A percentile compares a stretch with the other conserved stretches of the same genome.
phyloP scores from a whole-genome alignment of 2,888 invertebrate genomes.

The Rhagium mordax region DNA sequence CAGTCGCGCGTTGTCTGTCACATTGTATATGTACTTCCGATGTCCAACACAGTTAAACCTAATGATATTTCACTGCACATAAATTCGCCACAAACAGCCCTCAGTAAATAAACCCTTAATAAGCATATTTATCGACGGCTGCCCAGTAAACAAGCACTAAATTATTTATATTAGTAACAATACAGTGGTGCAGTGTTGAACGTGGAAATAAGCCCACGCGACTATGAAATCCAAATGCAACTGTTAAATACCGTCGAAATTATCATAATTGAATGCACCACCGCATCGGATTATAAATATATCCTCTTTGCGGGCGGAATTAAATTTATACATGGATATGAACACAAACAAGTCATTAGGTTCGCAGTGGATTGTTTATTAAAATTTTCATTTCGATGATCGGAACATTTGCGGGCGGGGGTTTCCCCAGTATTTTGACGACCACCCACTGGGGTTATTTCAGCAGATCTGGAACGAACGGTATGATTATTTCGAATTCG shows the following conservation, averaged over 20 bases:
- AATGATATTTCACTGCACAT: background rate
- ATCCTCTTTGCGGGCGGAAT: conserved; percentile 4
- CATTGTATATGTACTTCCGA: no score
- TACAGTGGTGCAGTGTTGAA: background rate
- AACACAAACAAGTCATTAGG: conserved; percentile 5
- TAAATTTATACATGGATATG: background rate
- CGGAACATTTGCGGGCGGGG: background rate
- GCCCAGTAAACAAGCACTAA: conserved; percentile 37
- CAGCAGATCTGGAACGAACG: no score
- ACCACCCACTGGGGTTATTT: no score
- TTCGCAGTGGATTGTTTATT: conserved; percentile 5
- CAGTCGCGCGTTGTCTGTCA: no score
- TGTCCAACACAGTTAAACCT: no score
- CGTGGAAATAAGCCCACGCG: conserved; percentile 10
- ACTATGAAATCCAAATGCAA: conserved; percentile 10
- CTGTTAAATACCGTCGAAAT: conserved; percentile 8
- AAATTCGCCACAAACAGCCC: background rate
- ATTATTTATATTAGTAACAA: conserved; percentile 39
- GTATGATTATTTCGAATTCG: no score
- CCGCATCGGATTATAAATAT: conserved; percentile 1
- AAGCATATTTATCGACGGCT: conserved; percentile 35
- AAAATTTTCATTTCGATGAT: conserved; percentile 2
- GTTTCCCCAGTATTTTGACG: no score
- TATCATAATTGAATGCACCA: conserved; percentile 8
- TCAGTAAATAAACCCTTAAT: conserved; percentile 27